Evolutionary conservation across 2,888 invertebrate genomes (phyloP).

Genomic region (Eupithecia dodoneata): DNA sequence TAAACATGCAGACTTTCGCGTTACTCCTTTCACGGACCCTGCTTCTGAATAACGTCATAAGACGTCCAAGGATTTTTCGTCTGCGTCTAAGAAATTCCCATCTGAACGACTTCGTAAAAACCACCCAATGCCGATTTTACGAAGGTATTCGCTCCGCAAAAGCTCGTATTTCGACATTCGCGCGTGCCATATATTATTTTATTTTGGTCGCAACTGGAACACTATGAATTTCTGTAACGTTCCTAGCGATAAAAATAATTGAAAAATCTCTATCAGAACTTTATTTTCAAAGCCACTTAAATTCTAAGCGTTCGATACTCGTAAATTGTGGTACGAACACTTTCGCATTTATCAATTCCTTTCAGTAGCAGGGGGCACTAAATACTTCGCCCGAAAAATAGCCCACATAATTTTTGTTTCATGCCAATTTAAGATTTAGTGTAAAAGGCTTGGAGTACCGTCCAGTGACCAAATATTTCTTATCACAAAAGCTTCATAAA

Average conservation of each 20-base stretch:
- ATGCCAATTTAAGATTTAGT: constrained; percentile 30
- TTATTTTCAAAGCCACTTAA: constrained; percentile 37
- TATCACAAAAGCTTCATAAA: background rate
- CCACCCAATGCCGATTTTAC: constrained; percentile 58
- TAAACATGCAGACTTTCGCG: constrained; percentile 2
- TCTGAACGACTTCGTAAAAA: constrained; percentile 66
- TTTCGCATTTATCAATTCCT: constrained; percentile 32
- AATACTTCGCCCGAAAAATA: constrained; percentile 27
- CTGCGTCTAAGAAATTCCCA: constrained; percentile 67
- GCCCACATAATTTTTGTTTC: constrained; percentile 24
- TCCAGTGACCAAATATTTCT: background rate
- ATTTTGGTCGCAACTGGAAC: constrained; percentile 21
- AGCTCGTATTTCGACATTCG: constrained; percentile 47
- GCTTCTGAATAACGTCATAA: constrained; percentile 63
- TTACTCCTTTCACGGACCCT: constrained; percentile 71
- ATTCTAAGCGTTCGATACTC: constrained; percentile 25
- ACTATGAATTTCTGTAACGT: constrained; percentile 10
- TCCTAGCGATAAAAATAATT: constrained; percentile 24
- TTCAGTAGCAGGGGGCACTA: constrained; percentile 29
- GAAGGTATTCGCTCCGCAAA: constrained; percentile 50
- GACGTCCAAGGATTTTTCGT: constrained; percentile 70
- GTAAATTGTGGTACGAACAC: constrained; percentile 29
- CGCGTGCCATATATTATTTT: constrained; percentile 11
- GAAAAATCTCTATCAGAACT: constrained; percentile 39
- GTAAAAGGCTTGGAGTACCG: constrained; percentile 12